Conservation (phyloP, 1,140 invertebrate genomes). For the Venturia canescens region DNA sequence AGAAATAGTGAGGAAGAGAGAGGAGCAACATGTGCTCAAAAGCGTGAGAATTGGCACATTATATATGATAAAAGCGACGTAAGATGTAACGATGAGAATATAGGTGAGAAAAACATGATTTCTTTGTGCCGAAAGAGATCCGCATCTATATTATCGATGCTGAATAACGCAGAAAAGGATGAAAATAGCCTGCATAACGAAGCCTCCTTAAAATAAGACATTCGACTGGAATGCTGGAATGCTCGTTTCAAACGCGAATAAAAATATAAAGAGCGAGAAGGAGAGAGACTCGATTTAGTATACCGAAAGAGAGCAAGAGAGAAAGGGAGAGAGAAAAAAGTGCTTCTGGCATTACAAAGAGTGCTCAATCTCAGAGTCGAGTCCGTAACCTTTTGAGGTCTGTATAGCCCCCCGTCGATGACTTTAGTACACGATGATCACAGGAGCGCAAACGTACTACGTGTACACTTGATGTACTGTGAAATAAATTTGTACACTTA, state of each 20-base stretch:
- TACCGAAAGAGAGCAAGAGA: neutral
- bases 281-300: too few species aligned
- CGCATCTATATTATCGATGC: neutral
- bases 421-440: constrained; percentile 27
- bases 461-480: constrained; percentile 39
- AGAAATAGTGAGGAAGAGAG: neutral
- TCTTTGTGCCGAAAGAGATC: constrained; percentile 32
- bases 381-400: constrained; percentile 53
- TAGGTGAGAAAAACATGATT: constrained; percentile 37
- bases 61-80: neutral
- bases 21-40: neutral
- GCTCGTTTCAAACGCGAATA: neutral
- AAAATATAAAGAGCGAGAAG: constrained; percentile 8
- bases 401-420: constrained; percentile 29
- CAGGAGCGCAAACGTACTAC: constrained; percentile 13
- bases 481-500: constrained; percentile 51
- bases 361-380: constrained; percentile 51
- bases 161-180: neutral
- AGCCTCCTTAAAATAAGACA: constrained; percentile 45
- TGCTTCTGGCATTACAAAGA: constrained; percentile 55
- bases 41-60: neutral
- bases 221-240: constrained; percentile 35
- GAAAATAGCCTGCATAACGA: constrained; percentile 24
- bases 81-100: neutral
- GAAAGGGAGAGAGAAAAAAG: neutral